Percentiles rank a stretch among this genome's conserved stretches.
These are phyloP conservation scores for Tarsius wallacei DNA, from an alignment of 2,797 vertebrate species.

Conservation along the genomic window DNA sequence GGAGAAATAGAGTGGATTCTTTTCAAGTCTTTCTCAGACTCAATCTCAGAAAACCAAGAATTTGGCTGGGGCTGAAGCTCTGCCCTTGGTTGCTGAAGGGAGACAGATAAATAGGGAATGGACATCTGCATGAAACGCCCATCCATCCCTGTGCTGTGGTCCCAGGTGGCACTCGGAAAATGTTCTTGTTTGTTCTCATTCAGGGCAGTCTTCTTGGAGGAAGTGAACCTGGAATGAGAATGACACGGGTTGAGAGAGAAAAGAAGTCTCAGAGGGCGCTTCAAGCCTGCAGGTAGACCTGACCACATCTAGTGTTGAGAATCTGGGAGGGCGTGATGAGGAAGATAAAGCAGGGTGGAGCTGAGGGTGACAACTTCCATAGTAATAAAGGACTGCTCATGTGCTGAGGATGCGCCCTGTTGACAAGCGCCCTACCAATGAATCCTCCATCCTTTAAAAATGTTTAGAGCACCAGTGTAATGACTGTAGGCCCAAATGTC, in stretches of 20 bases:
- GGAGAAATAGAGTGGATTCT: neutral
- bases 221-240: constrained; percentile 37
- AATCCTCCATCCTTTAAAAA: neutral
- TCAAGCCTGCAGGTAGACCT: neutral
- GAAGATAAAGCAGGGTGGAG: neutral
- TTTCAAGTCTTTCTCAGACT: constrained; percentile 36
- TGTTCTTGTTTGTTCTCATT: constrained; percentile 32
- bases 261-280: constrained; percentile 24
- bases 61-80: neutral
- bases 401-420: neutral
- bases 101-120: neutral
- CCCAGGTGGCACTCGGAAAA: neutral
- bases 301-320: neutral
- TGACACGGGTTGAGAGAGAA: neutral
- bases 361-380: neutral
- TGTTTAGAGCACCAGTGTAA: neutral
- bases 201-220: neutral
- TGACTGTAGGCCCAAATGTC: neutral
- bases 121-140: neutral
- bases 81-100: neutral
- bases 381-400: neutral
- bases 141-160: neutral
- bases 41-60: neutral
- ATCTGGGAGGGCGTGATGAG: neutral
- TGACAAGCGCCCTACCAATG: neutral